Evolutionary conservation across 1,140 invertebrate species (phyloP), one percentile per base, ranked within the genome.

Genomic region (Drosophila sproati): DNA sequence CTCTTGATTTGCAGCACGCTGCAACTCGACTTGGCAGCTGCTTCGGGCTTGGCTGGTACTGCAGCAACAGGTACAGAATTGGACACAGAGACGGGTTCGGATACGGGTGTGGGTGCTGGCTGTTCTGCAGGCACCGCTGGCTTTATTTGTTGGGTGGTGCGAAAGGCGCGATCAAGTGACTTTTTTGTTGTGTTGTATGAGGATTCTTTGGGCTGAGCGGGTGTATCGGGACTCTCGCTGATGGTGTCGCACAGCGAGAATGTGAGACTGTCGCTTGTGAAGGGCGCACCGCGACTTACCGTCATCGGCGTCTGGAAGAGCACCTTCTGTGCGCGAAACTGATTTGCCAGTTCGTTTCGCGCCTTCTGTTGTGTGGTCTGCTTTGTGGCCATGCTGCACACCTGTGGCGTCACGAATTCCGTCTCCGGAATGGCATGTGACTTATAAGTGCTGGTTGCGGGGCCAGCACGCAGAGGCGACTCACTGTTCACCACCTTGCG

Each of bases 301-400:
- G 91, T 80, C 80, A 91, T 91, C 3, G 92, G 92, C 4, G 92
- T 92, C 52, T 91, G 88, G 62, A 92, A 92, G 3, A 92, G 79
- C 4, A 92, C 87, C 51, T 92, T 92, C 32, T 92, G 92, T 0
- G 91, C 81, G 29, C 90, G 86, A 60, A 92, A 92, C 47, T 92
- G 91, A 68, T 82, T 92, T 3, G 48, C 72, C n/a, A 72, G 39
- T 1, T 70, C 64, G 5, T 57, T 66, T 7, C 79, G 72, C 3
- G 50, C 52, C 34, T 85, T 90, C 20, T 81, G 74, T 0, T 73
- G 66, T 12, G 60, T 56, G 5, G 52, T 39, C 5, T 67, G 59
- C 43, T 48, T 68, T 2, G 63, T 51, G 8, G 61, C 57, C 52
- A 75, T 43, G 4, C 77, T 68, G 20, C 81, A 61, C 34, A 92